phyloP scores from a whole-genome alignment of 2,797 vertebrate species.

The Enteromius paludinosus region DNA sequence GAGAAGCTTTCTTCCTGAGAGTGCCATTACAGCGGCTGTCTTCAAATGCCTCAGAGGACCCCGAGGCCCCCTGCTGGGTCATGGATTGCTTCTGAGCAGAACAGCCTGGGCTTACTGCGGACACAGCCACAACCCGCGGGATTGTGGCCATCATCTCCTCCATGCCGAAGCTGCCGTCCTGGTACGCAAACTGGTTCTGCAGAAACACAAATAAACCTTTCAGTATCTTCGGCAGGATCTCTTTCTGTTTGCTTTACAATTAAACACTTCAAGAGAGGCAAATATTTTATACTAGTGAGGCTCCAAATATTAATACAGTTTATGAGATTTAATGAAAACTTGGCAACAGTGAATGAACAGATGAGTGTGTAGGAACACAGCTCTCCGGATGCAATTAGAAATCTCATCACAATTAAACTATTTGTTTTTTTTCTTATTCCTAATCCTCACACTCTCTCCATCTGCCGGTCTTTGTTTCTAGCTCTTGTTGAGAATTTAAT shows the following conservation, averaged over 20 bases:
- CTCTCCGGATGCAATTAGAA: constrained; percentile 36
- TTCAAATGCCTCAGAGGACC: constrained; percentile 77
- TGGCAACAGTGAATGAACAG: constrained; percentile 29
- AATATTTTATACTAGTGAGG: constrained; percentile 5
- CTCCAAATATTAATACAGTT: constrained; percentile 31
- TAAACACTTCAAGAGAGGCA: constrained; percentile 25
- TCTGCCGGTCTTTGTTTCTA: constrained; percentile 2
- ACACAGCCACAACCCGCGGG: constrained; percentile 79
- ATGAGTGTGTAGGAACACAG: neutral
- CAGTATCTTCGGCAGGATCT: neutral
- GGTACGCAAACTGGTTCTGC: constrained; percentile 79
- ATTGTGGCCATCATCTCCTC: constrained; percentile 84
- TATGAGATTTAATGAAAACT: constrained; percentile 34
- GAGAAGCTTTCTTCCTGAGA: constrained; percentile 85
- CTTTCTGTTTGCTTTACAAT: constrained; percentile 28
- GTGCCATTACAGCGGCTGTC: constrained; percentile 94
- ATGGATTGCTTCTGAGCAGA: constrained; percentile 81
- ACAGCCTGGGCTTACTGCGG: constrained; percentile 76
- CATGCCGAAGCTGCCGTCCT: constrained; percentile 77
- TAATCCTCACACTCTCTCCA: constrained; percentile 6
- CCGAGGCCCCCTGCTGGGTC: constrained; percentile 76
- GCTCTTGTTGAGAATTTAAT: neutral
- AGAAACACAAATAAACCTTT: neutral
- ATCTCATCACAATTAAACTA: constrained; percentile 22
- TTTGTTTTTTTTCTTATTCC: constrained; percentile 17